A percentile compares a stretch with the other conserved stretches of the same genome.
Evolutionary conservation across 2,888 invertebrate species (phyloP).

Genomic region (Dryadula phaetusa): DNA sequence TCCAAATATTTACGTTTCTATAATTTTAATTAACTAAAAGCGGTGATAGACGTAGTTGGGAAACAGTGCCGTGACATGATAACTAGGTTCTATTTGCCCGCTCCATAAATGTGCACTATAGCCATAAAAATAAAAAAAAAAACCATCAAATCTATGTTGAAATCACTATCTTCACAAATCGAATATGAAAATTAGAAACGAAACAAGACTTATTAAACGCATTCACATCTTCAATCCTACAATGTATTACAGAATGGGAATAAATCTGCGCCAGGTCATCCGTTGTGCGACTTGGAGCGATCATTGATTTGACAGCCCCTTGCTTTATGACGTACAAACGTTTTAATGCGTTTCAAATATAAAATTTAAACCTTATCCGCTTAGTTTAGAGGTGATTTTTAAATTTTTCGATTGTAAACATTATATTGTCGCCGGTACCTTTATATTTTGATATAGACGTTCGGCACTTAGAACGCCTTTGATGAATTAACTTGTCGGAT

Average conservation of each 20-base stretch:
- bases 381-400: conserved; percentile 6
- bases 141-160: background rate
- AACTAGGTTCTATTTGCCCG: too few relatives aligned
- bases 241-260: conserved; percentile 39
- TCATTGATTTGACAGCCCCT: conserved; percentile 56
- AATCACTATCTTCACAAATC: background rate
- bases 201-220: conserved; percentile 21
- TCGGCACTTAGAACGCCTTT: conserved; percentile 50
- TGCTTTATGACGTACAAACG: conserved; percentile 39
- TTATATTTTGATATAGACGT: conserved; percentile 48
- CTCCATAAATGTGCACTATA: too few relatives aligned
- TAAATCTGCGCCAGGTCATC: conserved; percentile 49
- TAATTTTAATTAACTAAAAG: too few relatives aligned
- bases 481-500: conserved; percentile 51
- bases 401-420: background rate
- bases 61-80: too few relatives aligned
- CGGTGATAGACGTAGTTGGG: too few relatives aligned
- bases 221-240: conserved; percentile 29
- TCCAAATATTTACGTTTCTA: too few relatives aligned
- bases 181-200: background rate
- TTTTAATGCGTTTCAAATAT: background rate
- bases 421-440: conserved; percentile 46
- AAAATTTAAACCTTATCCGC: conserved; percentile 29
- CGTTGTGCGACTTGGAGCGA: conserved; percentile 49
- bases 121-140: background rate